A percentile compares a stretch with the other conserved stretches of the same genome.
Evolutionary conservation across 2,888 invertebrate species (phyloP).

Genomic region (Morinoia aosen): DNA sequence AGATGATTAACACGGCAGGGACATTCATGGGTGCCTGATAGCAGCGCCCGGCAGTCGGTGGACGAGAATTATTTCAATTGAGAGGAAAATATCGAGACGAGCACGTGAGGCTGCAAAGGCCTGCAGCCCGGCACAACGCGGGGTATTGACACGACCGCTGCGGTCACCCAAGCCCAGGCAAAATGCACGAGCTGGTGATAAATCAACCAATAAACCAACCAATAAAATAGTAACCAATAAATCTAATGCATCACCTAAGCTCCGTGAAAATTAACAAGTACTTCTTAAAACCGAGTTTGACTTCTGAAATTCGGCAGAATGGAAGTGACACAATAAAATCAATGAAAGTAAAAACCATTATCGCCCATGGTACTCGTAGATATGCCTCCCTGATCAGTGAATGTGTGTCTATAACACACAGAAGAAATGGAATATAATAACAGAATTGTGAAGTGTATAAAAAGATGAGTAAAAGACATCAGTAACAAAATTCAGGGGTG

Average conservation of each 20-base stretch:
- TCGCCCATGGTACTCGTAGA: too few species aligned
- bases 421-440: too few species aligned
- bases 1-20: neutral
- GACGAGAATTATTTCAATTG: conserved; percentile 9
- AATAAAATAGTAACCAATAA: neutral
- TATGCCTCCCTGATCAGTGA: too few species aligned
- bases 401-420: too few species aligned
- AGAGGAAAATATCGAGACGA: neutral
- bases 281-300: neutral
- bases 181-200: neutral
- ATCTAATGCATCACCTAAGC: neutral
- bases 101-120: neutral
- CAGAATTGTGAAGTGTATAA: too few species aligned
- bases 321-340: neutral
- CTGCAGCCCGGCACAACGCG: neutral
- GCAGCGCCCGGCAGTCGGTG: neutral
- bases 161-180: neutral
- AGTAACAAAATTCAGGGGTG: too few species aligned
- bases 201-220: too few species aligned
- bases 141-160: conserved; percentile 21
- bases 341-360: too few species aligned
- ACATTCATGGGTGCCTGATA: neutral
- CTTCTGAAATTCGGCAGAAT: neutral
- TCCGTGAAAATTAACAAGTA: neutral
- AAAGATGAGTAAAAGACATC: too few species aligned